These are phyloP conservation scores for Chlamydotis undulata DNA, from an alignment of 2,113 vertebrate genomes.

Conservation along the genomic window DNA sequence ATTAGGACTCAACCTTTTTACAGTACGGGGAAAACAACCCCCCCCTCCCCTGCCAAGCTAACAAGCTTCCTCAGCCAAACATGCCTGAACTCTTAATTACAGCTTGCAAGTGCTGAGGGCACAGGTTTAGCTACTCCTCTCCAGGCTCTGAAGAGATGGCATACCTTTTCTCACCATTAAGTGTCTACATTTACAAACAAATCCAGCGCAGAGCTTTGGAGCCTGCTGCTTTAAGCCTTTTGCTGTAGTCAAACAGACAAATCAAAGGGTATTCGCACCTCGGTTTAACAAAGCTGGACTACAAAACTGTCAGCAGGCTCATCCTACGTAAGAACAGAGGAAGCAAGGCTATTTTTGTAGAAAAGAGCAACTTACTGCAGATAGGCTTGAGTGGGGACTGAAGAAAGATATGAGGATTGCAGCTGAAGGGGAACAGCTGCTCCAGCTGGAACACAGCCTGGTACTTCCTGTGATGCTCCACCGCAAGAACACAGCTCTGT, in stretches of 20 bases:
- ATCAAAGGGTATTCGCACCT: neutral
- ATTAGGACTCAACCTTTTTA: neutral
- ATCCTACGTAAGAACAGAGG: neutral
- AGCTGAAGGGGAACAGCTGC: neutral
- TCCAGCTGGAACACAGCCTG: neutral
- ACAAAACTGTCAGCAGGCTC: neutral
- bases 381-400: neutral
- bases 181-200: slow-evolving; percentile 47
- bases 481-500: neutral
- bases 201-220: neutral
- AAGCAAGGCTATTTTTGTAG: neutral
- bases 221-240: neutral
- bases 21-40: neutral
- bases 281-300: neutral
- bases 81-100: neutral
- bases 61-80: neutral
- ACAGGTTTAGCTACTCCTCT: neutral
- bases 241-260: neutral
- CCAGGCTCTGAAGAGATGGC: neutral
- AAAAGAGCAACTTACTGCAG: rapidly evolving
- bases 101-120: neutral
- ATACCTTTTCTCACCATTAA: slow-evolving; percentile 42
- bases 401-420: neutral
- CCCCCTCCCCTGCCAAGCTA: neutral
- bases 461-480: neutral